A percentile compares a stretch with the other conserved stretches of the same genome.
phyloP scores from a whole-genome alignment of 2,888 invertebrate species.

The Emesis russula region DNA sequence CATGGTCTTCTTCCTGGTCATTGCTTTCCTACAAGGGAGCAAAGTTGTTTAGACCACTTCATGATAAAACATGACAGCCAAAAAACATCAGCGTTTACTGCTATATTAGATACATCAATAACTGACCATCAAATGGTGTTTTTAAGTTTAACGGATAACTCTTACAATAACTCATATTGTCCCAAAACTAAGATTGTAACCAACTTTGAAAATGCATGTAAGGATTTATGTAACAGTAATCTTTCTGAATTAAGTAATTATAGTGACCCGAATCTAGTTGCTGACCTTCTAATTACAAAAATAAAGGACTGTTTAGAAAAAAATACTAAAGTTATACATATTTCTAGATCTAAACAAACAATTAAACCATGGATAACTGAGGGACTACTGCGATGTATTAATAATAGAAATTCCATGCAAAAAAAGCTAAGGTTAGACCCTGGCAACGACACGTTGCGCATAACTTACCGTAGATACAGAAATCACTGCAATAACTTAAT shows the following conservation, averaged over 20 bases:
- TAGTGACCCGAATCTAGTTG: background rate
- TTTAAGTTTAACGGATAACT: background rate
- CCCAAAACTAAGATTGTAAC: background rate
- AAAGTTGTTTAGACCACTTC: constrained; percentile 2
- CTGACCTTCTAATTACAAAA: background rate
- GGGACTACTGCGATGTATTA: background rate
- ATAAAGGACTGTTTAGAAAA: background rate
- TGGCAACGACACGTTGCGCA: background rate
- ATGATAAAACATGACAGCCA: background rate
- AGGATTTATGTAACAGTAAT: background rate
- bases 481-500: too few relatives aligned
- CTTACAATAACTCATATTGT: background rate
- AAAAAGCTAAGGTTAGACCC: background rate
- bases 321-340: background rate
- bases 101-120: too few relatives aligned
- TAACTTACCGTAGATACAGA: background rate
- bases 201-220: background rate
- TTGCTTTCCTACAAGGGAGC: background rate
- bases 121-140: background rate
- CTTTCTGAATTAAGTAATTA: background rate
- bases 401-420: constrained; percentile 1
- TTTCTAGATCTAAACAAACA: background rate
- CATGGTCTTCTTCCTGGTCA: background rate
- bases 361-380: background rate
- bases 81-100: too few relatives aligned